Conservation (phyloP, 2,797 vertebrate species). For the Psittacula echo region DNA sequence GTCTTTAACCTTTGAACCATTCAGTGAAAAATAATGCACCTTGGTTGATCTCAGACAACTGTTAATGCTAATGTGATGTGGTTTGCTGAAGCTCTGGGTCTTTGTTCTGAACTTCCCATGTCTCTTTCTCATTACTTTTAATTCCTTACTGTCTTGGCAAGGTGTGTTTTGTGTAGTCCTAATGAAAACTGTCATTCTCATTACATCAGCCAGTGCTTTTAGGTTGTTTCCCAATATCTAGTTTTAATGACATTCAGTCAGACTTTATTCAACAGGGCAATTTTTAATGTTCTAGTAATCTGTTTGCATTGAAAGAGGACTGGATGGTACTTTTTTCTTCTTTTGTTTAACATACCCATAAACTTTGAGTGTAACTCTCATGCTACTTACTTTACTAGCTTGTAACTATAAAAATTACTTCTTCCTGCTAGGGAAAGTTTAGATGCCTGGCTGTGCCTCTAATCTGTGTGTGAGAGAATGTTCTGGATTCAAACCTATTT, state of each 20-base stretch:
- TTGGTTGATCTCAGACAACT: background rate
- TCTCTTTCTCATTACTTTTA: background rate
- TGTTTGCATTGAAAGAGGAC: background rate
- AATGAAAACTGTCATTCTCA: background rate
- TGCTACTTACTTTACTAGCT: background rate
- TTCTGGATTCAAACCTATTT: background rate
- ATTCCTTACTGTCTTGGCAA: background rate
- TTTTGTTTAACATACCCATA: background rate
- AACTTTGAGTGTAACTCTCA: background rate
- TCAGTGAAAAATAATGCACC: background rate
- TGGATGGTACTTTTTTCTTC: background rate
- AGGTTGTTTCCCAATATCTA: background rate
- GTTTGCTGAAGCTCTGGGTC: background rate
- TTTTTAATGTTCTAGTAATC: background rate
- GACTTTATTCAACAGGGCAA: background rate
- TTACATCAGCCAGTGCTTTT: background rate
- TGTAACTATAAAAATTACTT: background rate
- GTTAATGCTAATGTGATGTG: background rate
- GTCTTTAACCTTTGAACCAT: constrained; percentile 44
- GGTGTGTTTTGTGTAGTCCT: background rate
- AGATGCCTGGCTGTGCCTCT: background rate
- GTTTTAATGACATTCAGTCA: background rate
- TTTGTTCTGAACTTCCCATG: background rate
- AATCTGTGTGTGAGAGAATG: background rate
- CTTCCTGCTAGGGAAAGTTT: background rate